Percentiles rank a stretch among this genome's conserved stretches.
Conservation (phyloP, 2,888 invertebrate genomes). For the Cremastinae sp. region DNA sequence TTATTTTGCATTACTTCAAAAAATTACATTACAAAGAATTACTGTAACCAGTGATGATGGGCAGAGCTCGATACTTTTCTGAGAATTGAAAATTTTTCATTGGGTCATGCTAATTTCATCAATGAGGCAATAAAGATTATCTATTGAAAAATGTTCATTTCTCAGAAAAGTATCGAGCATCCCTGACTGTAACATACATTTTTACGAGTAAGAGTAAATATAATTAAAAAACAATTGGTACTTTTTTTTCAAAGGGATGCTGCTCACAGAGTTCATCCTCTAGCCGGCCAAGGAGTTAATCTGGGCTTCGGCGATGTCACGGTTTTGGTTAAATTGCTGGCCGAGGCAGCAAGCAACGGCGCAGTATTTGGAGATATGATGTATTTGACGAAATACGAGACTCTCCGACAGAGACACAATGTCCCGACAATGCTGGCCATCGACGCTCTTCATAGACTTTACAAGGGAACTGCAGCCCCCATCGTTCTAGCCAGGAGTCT, state of each 20-base stretch:
- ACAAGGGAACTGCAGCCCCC: constrained; percentile 87
- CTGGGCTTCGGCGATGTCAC: constrained; percentile 96
- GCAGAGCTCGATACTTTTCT: too few species aligned
- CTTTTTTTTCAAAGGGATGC: constrained; percentile 85
- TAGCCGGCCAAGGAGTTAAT: constrained; percentile 99
- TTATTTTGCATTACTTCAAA: too few species aligned
- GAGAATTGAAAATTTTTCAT: too few species aligned
- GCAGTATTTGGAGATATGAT: constrained; percentile 86
- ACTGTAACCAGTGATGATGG: too few species aligned
- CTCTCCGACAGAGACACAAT: constrained; percentile 90
- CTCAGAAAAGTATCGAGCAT: too few species aligned
- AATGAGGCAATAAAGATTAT: too few species aligned
- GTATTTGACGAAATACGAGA: constrained; percentile 92
- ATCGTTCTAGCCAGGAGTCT: constrained; percentile 90
- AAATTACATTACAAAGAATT: too few species aligned
- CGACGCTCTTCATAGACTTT: constrained; percentile 93
- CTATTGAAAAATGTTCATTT: too few species aligned
- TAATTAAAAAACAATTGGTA: not conserved
- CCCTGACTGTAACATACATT: too few species aligned
- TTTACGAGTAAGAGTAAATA: too few species aligned
- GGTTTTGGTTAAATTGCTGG: constrained; percentile 86
- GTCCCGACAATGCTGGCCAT: constrained; percentile 93
- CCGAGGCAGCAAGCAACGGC: constrained; percentile 88
- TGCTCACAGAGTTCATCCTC: constrained; percentile 95
- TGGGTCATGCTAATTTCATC: too few species aligned